These are phyloP conservation scores for Vanessa cardui DNA, from an alignment of 2,888 invertebrate genomes.

Conservation along the genomic window DNA sequence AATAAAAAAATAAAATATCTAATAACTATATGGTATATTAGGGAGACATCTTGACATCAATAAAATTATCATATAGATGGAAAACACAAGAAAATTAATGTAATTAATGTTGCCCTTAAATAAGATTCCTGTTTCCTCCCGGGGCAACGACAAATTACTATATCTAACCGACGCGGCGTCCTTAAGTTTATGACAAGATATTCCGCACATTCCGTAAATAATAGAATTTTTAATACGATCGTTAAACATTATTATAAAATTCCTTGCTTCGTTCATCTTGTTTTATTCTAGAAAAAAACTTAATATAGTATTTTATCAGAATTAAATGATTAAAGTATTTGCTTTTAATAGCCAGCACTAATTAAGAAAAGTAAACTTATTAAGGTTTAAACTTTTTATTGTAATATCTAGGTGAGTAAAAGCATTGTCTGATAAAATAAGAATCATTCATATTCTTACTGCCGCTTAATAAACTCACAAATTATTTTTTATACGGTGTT, in stretches of 20 bases:
- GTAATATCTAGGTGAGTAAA: no score
- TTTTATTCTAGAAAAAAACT: neutral
- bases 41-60: neutral
- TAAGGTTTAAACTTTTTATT: no score
- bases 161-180: conserved; percentile 24
- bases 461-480: no score
- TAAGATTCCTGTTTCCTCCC: conserved; percentile 23
- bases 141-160: conserved; percentile 37
- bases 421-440: no score
- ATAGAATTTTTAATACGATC: conserved; percentile 31
- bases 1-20: neutral
- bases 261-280: conserved; percentile 1
- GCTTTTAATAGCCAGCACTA: no score
- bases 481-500: no score
- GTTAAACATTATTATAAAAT: conserved; percentile 12
- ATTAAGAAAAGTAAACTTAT: no score
- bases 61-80: conserved; percentile 40
- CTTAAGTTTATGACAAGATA: conserved; percentile 29
- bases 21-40: neutral
- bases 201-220: conserved; percentile 22
- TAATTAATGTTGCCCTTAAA: conserved; percentile 36
- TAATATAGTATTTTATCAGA: neutral
- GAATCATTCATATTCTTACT: no score
- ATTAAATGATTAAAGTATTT: neutral
- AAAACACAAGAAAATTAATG: conserved; percentile 33